Percentiles rank a stretch among this genome's conserved stretches.
Conservation (phyloP, 2,797 vertebrate species). For the Decapterus maruadsi region DNA sequence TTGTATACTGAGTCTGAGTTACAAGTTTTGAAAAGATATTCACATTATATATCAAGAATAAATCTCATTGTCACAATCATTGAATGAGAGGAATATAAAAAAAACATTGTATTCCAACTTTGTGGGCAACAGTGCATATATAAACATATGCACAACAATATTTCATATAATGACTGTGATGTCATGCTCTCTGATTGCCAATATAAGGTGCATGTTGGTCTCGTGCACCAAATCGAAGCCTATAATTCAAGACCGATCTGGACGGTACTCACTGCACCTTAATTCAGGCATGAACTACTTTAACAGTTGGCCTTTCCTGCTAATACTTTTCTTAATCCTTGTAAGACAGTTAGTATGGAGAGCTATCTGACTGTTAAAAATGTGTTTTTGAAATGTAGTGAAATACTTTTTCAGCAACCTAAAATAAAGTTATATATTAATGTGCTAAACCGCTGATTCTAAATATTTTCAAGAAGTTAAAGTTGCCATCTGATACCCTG, state of each 20-base stretch:
- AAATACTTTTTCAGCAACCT: background rate
- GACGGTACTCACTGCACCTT: background rate
- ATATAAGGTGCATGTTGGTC: background rate
- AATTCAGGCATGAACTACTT: constrained; percentile 15
- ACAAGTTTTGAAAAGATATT: too few relatives aligned
- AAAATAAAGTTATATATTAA: background rate
- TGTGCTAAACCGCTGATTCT: background rate
- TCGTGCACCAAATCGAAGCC: background rate
- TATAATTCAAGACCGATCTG: background rate
- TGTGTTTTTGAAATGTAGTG: constrained; percentile 12
- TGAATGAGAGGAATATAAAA: too few relatives aligned
- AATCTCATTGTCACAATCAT: too few relatives aligned
- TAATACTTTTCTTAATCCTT: constrained; percentile 57
- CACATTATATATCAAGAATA: too few relatives aligned
- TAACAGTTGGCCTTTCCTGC: constrained; percentile 45
- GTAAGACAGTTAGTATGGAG: constrained; percentile 37
- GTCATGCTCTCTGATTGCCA: background rate
- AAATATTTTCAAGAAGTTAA: background rate
- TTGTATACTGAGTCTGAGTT: too few relatives aligned
- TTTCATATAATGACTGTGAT: background rate
- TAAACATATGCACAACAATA: background rate
- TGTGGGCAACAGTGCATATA: too few relatives aligned
- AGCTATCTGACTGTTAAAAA: constrained; percentile 15
- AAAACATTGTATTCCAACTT: too few relatives aligned
- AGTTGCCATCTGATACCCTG: background rate